phyloP scores from a whole-genome alignment of 92 coral and sea anemone genomes.

The Phymanthus crucifer region DNA sequence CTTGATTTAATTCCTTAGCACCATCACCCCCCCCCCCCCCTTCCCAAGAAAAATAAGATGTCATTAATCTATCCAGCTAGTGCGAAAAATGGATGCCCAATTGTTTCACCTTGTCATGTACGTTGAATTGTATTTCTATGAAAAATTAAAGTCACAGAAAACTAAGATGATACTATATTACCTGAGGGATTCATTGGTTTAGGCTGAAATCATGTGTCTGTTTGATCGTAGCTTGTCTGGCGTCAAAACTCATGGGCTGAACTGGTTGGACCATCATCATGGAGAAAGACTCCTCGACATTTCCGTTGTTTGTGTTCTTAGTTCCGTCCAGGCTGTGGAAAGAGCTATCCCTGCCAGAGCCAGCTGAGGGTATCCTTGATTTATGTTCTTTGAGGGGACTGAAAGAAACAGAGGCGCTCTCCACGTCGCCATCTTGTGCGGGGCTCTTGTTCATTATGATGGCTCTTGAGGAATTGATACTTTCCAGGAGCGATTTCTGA shows the following conservation, averaged over 20 bases:
- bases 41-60: no score
- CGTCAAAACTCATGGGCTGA: not conserved
- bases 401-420: not conserved
- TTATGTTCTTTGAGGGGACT: not conserved
- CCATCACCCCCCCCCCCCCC: no score
- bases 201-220: not conserved
- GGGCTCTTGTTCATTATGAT: conserved; percentile 25
- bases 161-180: not conserved
- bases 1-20: no score
- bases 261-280: not conserved
- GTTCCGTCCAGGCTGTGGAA: not conserved
- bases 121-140: not conserved
- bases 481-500: conserved; percentile 25
- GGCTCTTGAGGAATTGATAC: conserved; percentile 23
- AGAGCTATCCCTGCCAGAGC: not conserved
- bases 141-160: no score
- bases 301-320: not conserved
- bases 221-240: not conserved
- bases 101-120: not conserved
- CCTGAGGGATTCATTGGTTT: not conserved
- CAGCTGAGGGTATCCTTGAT: not conserved
- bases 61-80: no score
- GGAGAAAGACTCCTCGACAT: not conserved
- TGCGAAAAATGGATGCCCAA: no score
- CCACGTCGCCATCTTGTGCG: not conserved